phyloP scores from a whole-genome alignment of 1,140 invertebrate genomes.

The Caenorhabditis tropicalis region DNA sequence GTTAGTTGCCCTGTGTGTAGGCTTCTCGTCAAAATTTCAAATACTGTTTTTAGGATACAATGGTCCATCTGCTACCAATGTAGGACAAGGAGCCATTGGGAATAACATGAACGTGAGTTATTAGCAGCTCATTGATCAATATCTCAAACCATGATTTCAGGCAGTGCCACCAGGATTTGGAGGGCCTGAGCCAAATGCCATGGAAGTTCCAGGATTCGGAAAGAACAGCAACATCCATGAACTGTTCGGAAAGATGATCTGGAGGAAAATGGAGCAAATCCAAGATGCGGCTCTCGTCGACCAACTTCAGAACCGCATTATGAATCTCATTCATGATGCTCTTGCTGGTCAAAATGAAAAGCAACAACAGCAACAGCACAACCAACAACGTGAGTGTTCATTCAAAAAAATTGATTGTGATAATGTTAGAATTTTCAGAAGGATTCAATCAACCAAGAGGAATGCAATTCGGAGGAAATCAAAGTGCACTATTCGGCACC shows the following conservation, averaged over 20 bases:
- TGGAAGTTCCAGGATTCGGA: slow-evolving; percentile 51
- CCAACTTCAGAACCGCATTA: slow-evolving; percentile 44
- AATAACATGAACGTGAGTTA: background rate
- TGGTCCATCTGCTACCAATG: slow-evolving; percentile 19
- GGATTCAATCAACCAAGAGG: slow-evolving; percentile 16
- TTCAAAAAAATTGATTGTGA: background rate
- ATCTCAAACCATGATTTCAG: background rate
- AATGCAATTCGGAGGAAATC: background rate
- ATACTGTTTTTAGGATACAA: background rate
- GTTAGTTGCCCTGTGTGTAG: background rate
- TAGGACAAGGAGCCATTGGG: slow-evolving; percentile 25
- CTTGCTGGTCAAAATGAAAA: slow-evolving; percentile 32
- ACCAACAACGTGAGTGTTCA: background rate
- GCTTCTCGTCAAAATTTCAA: background rate
- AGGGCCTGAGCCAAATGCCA: background rate
- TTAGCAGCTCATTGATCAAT: background rate
- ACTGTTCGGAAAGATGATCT: slow-evolving; percentile 54
- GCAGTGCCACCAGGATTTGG: slow-evolving; percentile 13
- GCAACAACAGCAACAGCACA: background rate
- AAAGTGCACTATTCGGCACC: background rate
- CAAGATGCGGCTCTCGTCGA: slow-evolving; percentile 35
- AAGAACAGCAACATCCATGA: slow-evolving; percentile 52
- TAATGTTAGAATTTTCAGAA: background rate
- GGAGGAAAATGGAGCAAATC: slow-evolving; percentile 49
- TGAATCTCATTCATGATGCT: slow-evolving; percentile 50